Conservation (phyloP, 1,140 invertebrate genomes). For the Lordiphosa collinella region DNA sequence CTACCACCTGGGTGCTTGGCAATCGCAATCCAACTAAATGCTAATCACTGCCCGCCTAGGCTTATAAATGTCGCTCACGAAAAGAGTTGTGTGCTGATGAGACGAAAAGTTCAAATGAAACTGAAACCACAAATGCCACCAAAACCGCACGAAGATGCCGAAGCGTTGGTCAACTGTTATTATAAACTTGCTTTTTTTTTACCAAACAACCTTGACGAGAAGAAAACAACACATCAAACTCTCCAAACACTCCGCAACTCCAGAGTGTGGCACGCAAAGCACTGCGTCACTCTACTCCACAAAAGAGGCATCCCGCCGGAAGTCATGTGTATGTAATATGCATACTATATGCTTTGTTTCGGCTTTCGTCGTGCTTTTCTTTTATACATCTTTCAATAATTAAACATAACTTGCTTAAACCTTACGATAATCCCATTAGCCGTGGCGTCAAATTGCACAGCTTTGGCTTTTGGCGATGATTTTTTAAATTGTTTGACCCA, state of each 20-base stretch:
- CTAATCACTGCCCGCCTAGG: slow-evolving; percentile 63
- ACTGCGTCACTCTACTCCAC: slow-evolving; percentile 42
- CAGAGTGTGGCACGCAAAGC: slow-evolving; percentile 20
- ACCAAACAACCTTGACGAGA: slow-evolving; percentile 45
- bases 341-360: slow-evolving; percentile 36
- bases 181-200: slow-evolving; percentile 38
- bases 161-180: slow-evolving; percentile 22
- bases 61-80: slow-evolving; percentile 61
- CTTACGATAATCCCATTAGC: slow-evolving; percentile 54
- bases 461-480: slow-evolving; percentile 2
- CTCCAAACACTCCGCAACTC: slow-evolving; percentile 22
- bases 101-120: slow-evolving; percentile 56
- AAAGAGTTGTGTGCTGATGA: slow-evolving; percentile 27
- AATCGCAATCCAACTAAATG: slow-evolving; percentile 77
- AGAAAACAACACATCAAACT: slow-evolving; percentile 35
- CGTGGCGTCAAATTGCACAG: slow-evolving; percentile 48
- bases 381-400: slow-evolving; percentile 35
- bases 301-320: slow-evolving; percentile 35
- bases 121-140: slow-evolving; percentile 37
- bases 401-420: slow-evolving; percentile 47
- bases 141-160: slow-evolving; percentile 32
- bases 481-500: slow-evolving; percentile 51
- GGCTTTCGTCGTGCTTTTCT: slow-evolving; percentile 16
- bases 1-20: slow-evolving; percentile 53
- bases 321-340: slow-evolving; percentile 50